phyloP scores from a whole-genome alignment of 2,797 vertebrate species.

The Pampus argenteus region DNA sequence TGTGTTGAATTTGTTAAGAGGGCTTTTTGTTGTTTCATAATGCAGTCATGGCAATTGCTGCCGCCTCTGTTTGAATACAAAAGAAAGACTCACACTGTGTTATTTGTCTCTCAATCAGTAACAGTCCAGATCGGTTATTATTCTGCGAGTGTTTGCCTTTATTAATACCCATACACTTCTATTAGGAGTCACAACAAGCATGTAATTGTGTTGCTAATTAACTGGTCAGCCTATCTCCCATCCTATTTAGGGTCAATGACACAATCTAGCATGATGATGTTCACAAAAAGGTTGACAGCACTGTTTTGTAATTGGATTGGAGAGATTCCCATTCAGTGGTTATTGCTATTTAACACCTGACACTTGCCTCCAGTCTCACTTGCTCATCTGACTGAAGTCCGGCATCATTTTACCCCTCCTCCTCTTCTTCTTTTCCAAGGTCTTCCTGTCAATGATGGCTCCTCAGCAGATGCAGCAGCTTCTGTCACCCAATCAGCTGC shows the following conservation, averaged over 20 bases:
- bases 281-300: slow-evolving; percentile 61
- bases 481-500: slow-evolving; percentile 88
- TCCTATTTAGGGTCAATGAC: slow-evolving; percentile 74
- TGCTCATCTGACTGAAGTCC: slow-evolving; percentile 31
- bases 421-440: slow-evolving; percentile 76
- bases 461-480: slow-evolving; percentile 95
- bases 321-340: slow-evolving; percentile 49
- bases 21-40: slow-evolving; percentile 39
- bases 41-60: slow-evolving; percentile 44
- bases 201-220: slow-evolving; percentile 83
- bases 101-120: slow-evolving; percentile 46
- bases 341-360: slow-evolving; percentile 67
- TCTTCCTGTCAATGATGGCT: slow-evolving; percentile 94
- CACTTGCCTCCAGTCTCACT: slow-evolving; percentile 36
- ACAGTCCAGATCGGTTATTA: slow-evolving; percentile 72
- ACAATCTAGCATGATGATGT: slow-evolving; percentile 63
- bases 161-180: slow-evolving; percentile 82
- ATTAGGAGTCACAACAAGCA: slow-evolving; percentile 81
- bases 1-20: slow-evolving; percentile 25
- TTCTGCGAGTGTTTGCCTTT: slow-evolving; percentile 75
- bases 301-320: slow-evolving; percentile 67
- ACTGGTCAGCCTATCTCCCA: slow-evolving; percentile 60
- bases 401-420: not conserved
- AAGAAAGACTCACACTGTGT: slow-evolving; percentile 34
- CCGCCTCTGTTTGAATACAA: slow-evolving; percentile 34